A percentile compares a stretch with the other conserved stretches of the same genome.
Evolutionary conservation across 2,888 invertebrate genomes (phyloP).

Genomic region (Acleris cristana): DNA sequence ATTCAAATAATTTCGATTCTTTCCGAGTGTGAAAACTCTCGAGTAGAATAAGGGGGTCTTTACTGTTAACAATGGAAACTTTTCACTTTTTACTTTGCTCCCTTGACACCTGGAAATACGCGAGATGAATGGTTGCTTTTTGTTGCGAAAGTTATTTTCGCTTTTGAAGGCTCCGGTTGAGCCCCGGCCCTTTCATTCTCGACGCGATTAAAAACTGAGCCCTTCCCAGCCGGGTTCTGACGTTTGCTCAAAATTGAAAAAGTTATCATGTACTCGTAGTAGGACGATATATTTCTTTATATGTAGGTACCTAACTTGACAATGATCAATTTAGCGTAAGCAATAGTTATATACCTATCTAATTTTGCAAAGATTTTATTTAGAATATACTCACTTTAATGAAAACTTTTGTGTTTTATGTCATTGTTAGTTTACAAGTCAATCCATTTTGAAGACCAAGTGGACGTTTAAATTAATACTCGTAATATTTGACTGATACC

Average conservation of each 20-base stretch:
- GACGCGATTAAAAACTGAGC: conserved; percentile 66
- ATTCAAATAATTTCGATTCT: conserved; percentile 45
- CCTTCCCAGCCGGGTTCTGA: conserved; percentile 45
- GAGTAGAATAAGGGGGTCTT: conserved; percentile 54
- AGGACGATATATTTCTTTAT: background rate
- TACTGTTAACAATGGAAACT: conserved; percentile 62
- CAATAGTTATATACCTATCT: no score
- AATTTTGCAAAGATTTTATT: no score
- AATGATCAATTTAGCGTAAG: no score
- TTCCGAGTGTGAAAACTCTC: conserved; percentile 58
- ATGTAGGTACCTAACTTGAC: no score
- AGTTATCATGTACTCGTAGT: conserved; percentile 27
- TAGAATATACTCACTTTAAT: no score
- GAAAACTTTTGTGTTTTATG: no score
- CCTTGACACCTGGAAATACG: conserved; percentile 64
- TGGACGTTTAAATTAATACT: no score
- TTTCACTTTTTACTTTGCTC: conserved; percentile 65
- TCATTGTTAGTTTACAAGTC: no score
- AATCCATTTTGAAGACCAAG: no score
- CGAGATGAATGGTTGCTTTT: conserved; percentile 62
- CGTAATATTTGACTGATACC: no score
- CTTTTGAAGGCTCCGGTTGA: conserved; percentile 44
- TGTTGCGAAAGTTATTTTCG: conserved; percentile 50
- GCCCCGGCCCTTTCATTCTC: conserved; percentile 53
- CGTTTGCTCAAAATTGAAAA: conserved; percentile 19